These are phyloP conservation scores for Chauna torquata DNA, from an alignment of 2,113 vertebrate genomes.

Conservation along the genomic window DNA sequence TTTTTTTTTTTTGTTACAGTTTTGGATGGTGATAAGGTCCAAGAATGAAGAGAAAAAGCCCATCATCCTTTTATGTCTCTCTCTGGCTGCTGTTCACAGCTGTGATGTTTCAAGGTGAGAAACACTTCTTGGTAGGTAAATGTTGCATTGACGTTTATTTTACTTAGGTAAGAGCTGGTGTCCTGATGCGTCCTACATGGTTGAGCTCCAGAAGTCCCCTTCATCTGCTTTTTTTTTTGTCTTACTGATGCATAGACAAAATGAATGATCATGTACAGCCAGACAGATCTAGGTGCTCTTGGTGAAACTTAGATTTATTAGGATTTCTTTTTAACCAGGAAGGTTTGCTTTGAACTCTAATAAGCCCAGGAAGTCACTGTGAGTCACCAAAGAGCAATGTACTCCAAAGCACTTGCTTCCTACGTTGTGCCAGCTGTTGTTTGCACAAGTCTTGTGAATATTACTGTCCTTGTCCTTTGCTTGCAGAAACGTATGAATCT, in stretches of 20 bases:
- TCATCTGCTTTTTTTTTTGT: background rate
- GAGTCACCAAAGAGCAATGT: background rate
- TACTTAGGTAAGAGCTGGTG: background rate
- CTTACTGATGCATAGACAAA: background rate
- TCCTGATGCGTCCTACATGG: background rate
- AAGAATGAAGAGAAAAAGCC: slow-evolving; percentile 49
- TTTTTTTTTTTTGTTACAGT: background rate
- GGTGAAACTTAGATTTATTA: background rate
- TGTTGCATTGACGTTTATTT: background rate
- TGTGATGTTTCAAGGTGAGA: slow-evolving; percentile 70
- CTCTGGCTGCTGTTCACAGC: slow-evolving; percentile 61
- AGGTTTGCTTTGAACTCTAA: background rate
- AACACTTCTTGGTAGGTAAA: background rate
- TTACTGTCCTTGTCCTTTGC: background rate
- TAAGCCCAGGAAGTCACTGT: background rate
- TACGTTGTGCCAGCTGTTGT: background rate
- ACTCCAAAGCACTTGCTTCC: background rate
- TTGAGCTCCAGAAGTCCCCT: background rate
- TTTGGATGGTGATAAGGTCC: background rate
- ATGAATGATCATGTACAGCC: background rate
- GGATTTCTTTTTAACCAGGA: background rate
- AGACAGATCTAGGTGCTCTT: background rate
- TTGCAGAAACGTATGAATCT: background rate
- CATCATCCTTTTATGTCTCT: background rate
- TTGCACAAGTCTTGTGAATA: background rate